A percentile compares a stretch with the other conserved stretches of the same genome.
These are phyloP conservation scores for Melanostoma mellinum DNA, from an alignment of 2,888 invertebrate genomes.

Conservation along the genomic window DNA sequence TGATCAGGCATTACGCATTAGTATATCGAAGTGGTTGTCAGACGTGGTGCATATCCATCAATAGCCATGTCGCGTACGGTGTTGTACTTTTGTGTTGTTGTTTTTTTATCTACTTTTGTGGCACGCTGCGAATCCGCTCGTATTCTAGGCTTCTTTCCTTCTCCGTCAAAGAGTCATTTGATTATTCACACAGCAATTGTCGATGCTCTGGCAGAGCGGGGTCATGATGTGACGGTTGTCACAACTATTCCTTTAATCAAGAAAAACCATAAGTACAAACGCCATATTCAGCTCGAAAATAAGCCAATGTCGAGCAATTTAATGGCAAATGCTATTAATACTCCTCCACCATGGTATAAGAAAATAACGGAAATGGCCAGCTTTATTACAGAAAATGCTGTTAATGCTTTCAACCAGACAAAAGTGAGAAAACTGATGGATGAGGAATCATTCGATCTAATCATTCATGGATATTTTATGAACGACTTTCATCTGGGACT, in stretches of 20 bases:
- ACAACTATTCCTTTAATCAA: conserved; percentile 70
- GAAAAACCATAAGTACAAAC: conserved; percentile 11
- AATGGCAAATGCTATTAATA: background rate
- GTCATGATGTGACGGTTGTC: conserved; percentile 79
- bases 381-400: background rate
- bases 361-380: background rate
- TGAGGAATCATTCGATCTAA: conserved; percentile 69
- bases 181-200: conserved; percentile 77
- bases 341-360: conserved; percentile 9
- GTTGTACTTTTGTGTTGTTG: background rate
- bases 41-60: background rate
- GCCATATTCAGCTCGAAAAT: conserved; percentile 5
- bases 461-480: conserved; percentile 71
- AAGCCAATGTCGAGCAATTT: background rate
- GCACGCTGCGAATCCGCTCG: conserved; percentile 69
- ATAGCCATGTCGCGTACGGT: background rate
- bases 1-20: background rate
- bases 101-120: background rate
- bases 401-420: background rate
- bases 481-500: conserved; percentile 74
- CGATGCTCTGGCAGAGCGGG: conserved; percentile 76
- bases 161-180: conserved; percentile 78
- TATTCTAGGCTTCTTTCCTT: conserved; percentile 78
- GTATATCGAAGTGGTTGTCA: background rate
- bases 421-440: conserved; percentile 13